Percentiles rank a stretch among this genome's conserved stretches.
These are phyloP conservation scores for Orbicella faveolata DNA, from an alignment of 64 coral and sea anemone species.

Conservation along the genomic window DNA sequence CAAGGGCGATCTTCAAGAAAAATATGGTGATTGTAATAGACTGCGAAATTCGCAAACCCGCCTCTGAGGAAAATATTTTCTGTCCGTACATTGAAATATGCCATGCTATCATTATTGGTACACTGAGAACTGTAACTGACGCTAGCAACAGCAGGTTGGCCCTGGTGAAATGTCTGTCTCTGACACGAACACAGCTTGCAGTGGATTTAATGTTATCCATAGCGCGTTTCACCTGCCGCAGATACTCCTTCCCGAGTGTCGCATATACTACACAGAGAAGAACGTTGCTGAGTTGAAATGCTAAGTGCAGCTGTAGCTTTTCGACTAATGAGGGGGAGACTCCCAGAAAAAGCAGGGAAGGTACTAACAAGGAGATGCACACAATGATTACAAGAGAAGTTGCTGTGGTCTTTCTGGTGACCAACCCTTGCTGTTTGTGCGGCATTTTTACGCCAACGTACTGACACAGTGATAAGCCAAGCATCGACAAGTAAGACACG, in stretches of 20 bases:
- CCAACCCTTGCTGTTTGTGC: conserved; percentile 5
- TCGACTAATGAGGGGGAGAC: background rate
- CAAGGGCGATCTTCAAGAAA: conserved; percentile 13
- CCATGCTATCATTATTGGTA: conserved; percentile 32
- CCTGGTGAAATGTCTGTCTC: conserved; percentile 40
- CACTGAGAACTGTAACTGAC: conserved; percentile 7
- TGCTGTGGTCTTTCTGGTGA: conserved; percentile 14
- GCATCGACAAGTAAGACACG: conserved; percentile 37
- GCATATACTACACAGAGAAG: conserved; percentile 15
- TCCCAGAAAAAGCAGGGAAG: background rate
- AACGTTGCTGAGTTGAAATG: conserved; percentile 26
- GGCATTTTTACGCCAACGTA: conserved; percentile 39
- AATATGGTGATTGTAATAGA: conserved; percentile 25
- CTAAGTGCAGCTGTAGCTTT: conserved; percentile 20
- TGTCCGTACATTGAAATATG: conserved; percentile 16
- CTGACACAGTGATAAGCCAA: conserved; percentile 40
- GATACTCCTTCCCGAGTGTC: conserved; percentile 8
- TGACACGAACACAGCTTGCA: background rate
- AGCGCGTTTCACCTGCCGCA: conserved; percentile 16
- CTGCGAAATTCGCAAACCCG: background rate
- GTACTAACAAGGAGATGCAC: conserved; percentile 2
- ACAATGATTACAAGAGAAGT: background rate
- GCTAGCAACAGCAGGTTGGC: conserved; percentile 21
- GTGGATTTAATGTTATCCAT: background rate
- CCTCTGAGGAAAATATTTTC: background rate